These are phyloP conservation scores for Hirtodrosophila trivittata DNA, from an alignment of 2,888 invertebrate species.

Conservation along the genomic window DNA sequence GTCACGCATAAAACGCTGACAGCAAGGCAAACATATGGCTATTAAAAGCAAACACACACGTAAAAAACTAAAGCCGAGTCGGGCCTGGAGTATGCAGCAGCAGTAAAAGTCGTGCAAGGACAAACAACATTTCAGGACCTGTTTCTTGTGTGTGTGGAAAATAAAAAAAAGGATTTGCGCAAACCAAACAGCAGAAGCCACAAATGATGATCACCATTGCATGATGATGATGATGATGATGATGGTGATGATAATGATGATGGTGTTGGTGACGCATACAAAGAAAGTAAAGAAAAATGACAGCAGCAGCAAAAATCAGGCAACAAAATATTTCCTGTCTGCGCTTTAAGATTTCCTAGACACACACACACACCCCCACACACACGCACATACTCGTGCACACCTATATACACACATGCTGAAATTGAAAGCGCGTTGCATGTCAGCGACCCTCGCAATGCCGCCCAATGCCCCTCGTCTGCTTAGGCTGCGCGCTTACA, in stretches of 20 bases:
- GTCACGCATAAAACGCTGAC: conserved; percentile 72
- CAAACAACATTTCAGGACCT: conserved; percentile 32
- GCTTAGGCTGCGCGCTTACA: conserved; percentile 54
- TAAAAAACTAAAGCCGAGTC: conserved; percentile 60
- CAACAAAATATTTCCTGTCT: conserved; percentile 73
- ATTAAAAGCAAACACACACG: conserved; percentile 75
- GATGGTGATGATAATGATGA: conserved; percentile 24
- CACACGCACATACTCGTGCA: conserved; percentile 17
- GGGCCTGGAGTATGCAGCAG: conserved; percentile 65
- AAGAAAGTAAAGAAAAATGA: conserved; percentile 33
- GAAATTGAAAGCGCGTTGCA: conserved; percentile 77
- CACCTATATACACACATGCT: conserved; percentile 28
- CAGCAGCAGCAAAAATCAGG: conserved; percentile 20
- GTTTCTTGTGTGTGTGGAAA: conserved; percentile 27
- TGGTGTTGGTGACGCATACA: conserved; percentile 36
- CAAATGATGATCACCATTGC: conserved; percentile 56
- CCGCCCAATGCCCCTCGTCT: conserved; percentile 17
- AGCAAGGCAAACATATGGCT: conserved; percentile 73
- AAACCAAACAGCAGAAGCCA: conserved; percentile 56
- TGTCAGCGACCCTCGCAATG: conserved; percentile 67
- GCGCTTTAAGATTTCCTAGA: conserved; percentile 76
- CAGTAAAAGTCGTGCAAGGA: conserved; percentile 72
- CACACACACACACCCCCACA: conserved; percentile 39
- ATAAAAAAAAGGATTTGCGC: conserved; percentile 52
- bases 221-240: conserved; percentile 11